A percentile compares a stretch with the other conserved stretches of the same genome.
Conservation (phyloP, 2,797 vertebrate genomes). For the Acanthopagrus latus region DNA sequence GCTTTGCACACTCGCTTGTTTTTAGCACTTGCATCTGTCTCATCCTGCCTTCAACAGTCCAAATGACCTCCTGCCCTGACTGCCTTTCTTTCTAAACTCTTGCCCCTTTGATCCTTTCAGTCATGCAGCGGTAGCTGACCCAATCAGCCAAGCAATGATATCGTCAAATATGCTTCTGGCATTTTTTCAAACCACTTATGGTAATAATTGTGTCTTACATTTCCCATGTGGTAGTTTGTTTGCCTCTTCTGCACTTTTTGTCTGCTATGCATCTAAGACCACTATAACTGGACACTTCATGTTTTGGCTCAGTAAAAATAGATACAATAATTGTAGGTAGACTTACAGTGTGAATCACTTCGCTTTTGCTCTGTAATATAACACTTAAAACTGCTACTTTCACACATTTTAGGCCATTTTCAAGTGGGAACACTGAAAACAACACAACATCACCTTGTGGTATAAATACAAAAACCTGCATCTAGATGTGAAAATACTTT, state of each 20-base stretch:
- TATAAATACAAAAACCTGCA: background rate
- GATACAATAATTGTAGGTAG: background rate
- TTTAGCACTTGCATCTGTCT: conserved; percentile 53
- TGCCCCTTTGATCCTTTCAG: conserved; percentile 48
- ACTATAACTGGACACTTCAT: conserved; percentile 51
- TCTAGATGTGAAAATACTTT: conserved; percentile 22
- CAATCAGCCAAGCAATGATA: conserved; percentile 61
- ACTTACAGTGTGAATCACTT: background rate
- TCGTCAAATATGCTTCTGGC: conserved; percentile 55
- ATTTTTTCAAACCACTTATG: conserved; percentile 46
- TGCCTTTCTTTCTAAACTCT: conserved; percentile 42
- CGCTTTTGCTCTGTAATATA: background rate
- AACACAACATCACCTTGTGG: background rate
- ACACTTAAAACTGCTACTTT: background rate
- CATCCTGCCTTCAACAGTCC: conserved; percentile 45
- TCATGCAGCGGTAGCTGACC: conserved; percentile 40
- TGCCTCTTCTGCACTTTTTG: conserved; percentile 21
- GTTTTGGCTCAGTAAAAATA: conserved; percentile 40
- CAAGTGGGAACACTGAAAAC: conserved; percentile 5
- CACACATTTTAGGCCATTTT: background rate
- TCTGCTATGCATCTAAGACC: conserved; percentile 38
- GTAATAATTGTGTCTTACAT: conserved; percentile 40
- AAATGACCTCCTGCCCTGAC: conserved; percentile 45
- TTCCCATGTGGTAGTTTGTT: conserved; percentile 29
- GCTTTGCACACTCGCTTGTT: conserved; percentile 38